phyloP scores from a whole-genome alignment of 2,888 invertebrate species.

The Galerucella calmariensis region DNA sequence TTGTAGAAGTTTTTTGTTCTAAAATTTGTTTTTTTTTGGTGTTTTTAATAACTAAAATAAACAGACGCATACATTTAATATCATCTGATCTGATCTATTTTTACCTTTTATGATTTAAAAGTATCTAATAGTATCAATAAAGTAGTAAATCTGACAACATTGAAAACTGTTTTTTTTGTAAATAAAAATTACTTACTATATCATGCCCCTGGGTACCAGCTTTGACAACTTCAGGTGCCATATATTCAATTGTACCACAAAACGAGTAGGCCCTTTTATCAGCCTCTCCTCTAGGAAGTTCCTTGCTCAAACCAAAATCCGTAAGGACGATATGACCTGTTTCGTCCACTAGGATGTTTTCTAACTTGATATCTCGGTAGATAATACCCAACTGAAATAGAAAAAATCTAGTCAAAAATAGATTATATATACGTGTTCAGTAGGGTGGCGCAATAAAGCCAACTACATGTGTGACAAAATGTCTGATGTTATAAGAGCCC shows the following conservation, averaged over 20 bases:
- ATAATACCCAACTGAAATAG: slow-evolving; percentile 91
- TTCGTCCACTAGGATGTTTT: slow-evolving; percentile 94
- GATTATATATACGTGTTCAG: too few relatives aligned
- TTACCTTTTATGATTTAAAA: too few relatives aligned
- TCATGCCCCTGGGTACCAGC: slow-evolving; percentile 93
- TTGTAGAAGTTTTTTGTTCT: too few relatives aligned
- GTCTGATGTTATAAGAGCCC: too few relatives aligned
- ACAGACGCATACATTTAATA: too few relatives aligned
- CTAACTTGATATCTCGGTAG: slow-evolving; percentile 97
- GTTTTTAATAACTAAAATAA: too few relatives aligned
- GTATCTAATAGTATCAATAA: too few relatives aligned
- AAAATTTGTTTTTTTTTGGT: too few relatives aligned
- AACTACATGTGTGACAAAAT: too few relatives aligned
- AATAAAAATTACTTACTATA: slow-evolving; percentile 78
- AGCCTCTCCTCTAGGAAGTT: slow-evolving; percentile 73
- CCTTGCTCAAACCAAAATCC: slow-evolving; percentile 97
- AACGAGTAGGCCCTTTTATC: slow-evolving; percentile 93
- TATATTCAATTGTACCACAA: slow-evolving; percentile 98
- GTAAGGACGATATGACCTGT: slow-evolving; percentile 96
- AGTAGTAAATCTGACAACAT: too few relatives aligned
- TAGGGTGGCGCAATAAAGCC: too few relatives aligned
- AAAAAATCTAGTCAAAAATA: slow-evolving; percentile 40
- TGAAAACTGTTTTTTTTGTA: neutral
- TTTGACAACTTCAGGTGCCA: slow-evolving; percentile 87
- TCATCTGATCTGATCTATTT: too few relatives aligned